phyloP scores from a whole-genome alignment of 2,797 vertebrate species.

The Anniella stebbinsi region DNA sequence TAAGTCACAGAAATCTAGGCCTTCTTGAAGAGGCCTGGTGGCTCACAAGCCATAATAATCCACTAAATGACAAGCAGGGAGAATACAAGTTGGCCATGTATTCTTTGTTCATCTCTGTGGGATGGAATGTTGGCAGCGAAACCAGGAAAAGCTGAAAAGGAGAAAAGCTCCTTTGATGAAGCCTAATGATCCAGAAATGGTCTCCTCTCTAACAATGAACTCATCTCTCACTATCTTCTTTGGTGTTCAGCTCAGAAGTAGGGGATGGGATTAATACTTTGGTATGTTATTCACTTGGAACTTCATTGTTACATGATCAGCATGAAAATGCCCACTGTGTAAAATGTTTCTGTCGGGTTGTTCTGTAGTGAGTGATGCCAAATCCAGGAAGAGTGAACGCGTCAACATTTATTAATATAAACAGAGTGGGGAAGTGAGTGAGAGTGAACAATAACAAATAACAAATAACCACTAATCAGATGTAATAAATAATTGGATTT shows the following conservation, averaged over 20 bases:
- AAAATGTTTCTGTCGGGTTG: slow-evolving; percentile 18
- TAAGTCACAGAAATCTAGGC: slow-evolving; percentile 46
- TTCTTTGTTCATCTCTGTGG: slow-evolving; percentile 43
- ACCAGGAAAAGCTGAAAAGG: slow-evolving; percentile 47
- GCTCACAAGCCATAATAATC: slow-evolving; percentile 30
- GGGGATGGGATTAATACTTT: neutral
- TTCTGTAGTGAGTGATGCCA: neutral
- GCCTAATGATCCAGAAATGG: slow-evolving; percentile 49
- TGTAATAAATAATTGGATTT: neutral
- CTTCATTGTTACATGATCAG: neutral
- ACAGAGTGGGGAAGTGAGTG: neutral
- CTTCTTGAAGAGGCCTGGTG: slow-evolving; percentile 47
- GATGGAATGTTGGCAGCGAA: slow-evolving; percentile 3
- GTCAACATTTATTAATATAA: neutral
- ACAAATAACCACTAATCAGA: neutral
- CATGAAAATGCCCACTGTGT: slow-evolving; percentile 21
- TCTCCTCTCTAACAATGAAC: slow-evolving; percentile 32
- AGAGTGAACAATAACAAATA: too few relatives aligned
- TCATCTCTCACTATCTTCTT: slow-evolving; percentile 32
- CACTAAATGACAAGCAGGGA: slow-evolving; percentile 45
- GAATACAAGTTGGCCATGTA: slow-evolving; percentile 34
- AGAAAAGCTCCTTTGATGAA: slow-evolving; percentile 41
- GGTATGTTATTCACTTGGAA: slow-evolving; percentile 21
- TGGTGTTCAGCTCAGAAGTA: neutral
- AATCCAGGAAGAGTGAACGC: neutral